Base-by-base conservation (phyloP, 2,888 invertebrate species). In the Mesoligia furuncula region DNA sequence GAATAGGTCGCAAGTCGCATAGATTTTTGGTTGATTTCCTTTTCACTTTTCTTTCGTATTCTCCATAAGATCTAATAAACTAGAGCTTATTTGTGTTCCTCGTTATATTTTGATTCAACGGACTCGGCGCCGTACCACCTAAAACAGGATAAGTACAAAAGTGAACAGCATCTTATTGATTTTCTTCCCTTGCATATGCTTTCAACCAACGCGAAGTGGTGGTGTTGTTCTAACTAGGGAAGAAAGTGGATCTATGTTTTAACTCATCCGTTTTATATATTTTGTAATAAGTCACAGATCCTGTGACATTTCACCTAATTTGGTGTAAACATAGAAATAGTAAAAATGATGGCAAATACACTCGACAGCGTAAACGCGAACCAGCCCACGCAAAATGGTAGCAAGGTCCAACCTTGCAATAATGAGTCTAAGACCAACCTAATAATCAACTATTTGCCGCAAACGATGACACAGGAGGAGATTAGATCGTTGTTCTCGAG, bases 381-480 rank as follows among this genome's bases (percentile, higher is more conserved):
- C 94, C 96, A 96, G 92, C 97, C 97, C 93, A 97, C 97, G 95
- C 98, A 98, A 97, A 98, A 98, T 97, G 99, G 98, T 94, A 97
- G 98, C 96, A 96, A 96, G 94, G 93, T 97, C 87, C 97, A 97
- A 91, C 96, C 97, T 86, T 98, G 98, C 92, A 98, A 98, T 93
- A 98, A 98, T 95, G 99, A 99, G 97, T 99, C 99, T 87, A 99
- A 99, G 97, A 99, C 99, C 90, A 99, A 99, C 97, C 98, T 99
- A 90, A 99, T 99, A 95, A 99, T 99, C 91, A 99, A 99, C 97
- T 99, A 99, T 97, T 97, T 99, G 95, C 99, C 99, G 89, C 99
- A 99, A 97, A 99, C 99, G 81, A 99, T 99, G 99, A 98, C 99
- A 83, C 99, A 99, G 96, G 99, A 99, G 94, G 99, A 99, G 96